Base-by-base conservation (phyloP, 2,113 vertebrate genomes). In the Clarias macrocephalus region DNA sequence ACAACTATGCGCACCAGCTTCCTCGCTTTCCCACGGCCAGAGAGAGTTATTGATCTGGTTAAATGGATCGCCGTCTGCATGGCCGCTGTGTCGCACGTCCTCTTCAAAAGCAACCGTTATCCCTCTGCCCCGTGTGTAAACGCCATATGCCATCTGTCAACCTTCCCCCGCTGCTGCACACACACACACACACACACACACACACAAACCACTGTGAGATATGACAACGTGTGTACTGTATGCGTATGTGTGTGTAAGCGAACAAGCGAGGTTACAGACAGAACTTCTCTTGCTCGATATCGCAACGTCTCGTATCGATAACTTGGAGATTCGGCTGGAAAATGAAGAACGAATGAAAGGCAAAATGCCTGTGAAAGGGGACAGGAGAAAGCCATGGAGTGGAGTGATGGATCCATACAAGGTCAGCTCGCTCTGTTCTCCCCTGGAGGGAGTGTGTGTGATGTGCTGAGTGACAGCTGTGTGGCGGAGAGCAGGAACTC, bases 401-500 rank as follows among this genome's bases (percentile, higher is more conserved):
- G 15, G 37, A n/a, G 25, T 19, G 59, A 66, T 54, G 60, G 33
- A 70, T 54, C 25, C 42, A 54, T 63, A 30, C 42, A 63, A 82
- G 60, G 33, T 89, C 63, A 72, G 70, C 68, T 70, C 80, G 54
- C 16, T 81, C 80, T 19, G 80, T 75, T 86, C 48, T 85, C 42
- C 73, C 28, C 57, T 84, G n/a, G 80, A 56, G 57, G 19, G 62
- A 60, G 82, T 72, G 70, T 77, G 82, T 89, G 82, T 89, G 85
- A 75, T 86, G 89, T 84, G 86, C 75, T 92, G 88, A 90, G 88
- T 94, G 93, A 94, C 94, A 95, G 93, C 91, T 95, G 94, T 86
- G 86, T 81, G 76, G 80, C 89, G 85, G 91, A 89, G 90, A 94
- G 92, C 93, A 94, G 93, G 92, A 95, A 84, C 73, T 52, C 76